Evolutionary conservation across 2,888 invertebrate species (phyloP), one percentile per base, ranked within the genome.

Genomic region (Marasmarcha lunaedactyla): DNA sequence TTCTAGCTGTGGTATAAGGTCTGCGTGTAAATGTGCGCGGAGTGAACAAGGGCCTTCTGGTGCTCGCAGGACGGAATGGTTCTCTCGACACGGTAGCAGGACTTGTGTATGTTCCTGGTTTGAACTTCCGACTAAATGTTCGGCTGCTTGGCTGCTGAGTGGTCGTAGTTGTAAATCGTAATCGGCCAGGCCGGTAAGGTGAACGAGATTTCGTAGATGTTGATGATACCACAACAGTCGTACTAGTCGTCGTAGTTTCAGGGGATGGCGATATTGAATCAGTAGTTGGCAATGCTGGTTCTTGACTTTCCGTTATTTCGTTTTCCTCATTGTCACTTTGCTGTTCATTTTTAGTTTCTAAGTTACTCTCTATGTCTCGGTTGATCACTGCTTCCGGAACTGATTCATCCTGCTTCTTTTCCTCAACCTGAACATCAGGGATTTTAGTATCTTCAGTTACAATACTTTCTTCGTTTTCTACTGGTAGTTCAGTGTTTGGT

Each of bases 91-190:
- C 55, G 4, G 78, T 61, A 2, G 77, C 54, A 27, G 84, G 84
- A 39, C 81, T 84, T 11, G 84, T 84, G 37, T 79, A 84, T 3
- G 58, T 74, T 14, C 84, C 83, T 35, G 71, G 72, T 46, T 78
- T 84, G 48, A 65, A 85, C 58, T 83, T 84, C 12, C 84, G 71
- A 43, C 84, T 85, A 40, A 74, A 85, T n/a, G 63, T 62, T 59
- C 69, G 68, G 43, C 67, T 78, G 30, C 71, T 68, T 30, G 72
- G 59, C 9, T 63, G 42, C 14, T 72, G 51, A 10, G 68, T 47
- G 50, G 77, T 76, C n/a, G 84, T 84, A 12, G 79, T 71, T 7
- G 78, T 71, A 25, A 76, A 72, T 34, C 71, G 43, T 47, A 65
- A 65, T 51, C 78, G 83, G 14, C 64, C 59, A 38, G 84, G 81